Conservation (phyloP, 1,140 invertebrate genomes). For the Ectropis grisescens region DNA sequence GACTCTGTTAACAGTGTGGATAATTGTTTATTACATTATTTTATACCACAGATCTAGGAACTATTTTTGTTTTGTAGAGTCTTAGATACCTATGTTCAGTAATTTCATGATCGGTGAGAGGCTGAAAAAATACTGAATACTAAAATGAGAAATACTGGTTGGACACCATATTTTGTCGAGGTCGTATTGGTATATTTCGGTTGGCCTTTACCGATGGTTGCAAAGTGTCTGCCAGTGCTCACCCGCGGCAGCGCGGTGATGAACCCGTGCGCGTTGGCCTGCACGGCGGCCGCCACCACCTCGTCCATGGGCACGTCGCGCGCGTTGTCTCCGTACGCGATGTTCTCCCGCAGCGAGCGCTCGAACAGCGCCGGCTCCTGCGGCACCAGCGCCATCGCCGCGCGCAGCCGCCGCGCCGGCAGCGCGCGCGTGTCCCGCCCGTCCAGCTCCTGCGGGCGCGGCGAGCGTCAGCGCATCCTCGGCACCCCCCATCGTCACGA, state of each 20-base stretch:
- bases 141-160: too few species aligned
- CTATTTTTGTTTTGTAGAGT: too few species aligned
- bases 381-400: slow-evolving; percentile 76
- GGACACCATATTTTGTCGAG: too few species aligned
- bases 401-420: slow-evolving; percentile 66
- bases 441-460: slow-evolving; percentile 65
- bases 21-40: too few species aligned
- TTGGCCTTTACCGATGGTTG: too few species aligned
- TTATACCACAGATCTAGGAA: too few species aligned
- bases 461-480: slow-evolving; percentile 61
- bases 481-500: slow-evolving; percentile 65
- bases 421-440: slow-evolving; percentile 61
- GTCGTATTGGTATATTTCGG: too few species aligned
- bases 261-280: slow-evolving; percentile 88
- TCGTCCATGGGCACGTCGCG: slow-evolving; percentile 74
- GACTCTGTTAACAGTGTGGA: too few species aligned
- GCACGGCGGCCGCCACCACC: slow-evolving; percentile 81
- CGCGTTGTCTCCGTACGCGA: slow-evolving; percentile 83
- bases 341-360: slow-evolving; percentile 84
- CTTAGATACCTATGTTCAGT: too few species aligned
- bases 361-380: slow-evolving; percentile 88
- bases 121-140: too few species aligned
- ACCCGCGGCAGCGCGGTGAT: slow-evolving; percentile 55
- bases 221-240: too few species aligned
- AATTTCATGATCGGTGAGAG: too few species aligned